These are phyloP conservation scores for Drosophila sordidapex DNA, from an alignment of 2,888 invertebrate genomes.

Conservation along the genomic window DNA sequence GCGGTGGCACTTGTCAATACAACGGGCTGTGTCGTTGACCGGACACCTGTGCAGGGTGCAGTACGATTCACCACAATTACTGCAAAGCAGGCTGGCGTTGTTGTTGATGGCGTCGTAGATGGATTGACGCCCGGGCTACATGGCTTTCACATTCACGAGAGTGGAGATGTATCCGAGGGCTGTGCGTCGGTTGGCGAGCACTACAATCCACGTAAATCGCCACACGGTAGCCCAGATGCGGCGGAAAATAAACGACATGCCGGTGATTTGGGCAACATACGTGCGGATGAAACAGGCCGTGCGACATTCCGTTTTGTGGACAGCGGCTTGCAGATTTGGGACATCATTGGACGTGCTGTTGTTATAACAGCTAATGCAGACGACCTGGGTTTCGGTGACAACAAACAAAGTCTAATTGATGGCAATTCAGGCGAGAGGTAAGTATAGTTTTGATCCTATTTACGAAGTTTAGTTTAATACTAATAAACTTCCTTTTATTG, in stretches of 20 bases:
- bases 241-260: conserved; percentile 85
- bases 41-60: conserved; percentile 88
- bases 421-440: conserved; percentile 89
- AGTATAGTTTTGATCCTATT: neutral
- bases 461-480: neutral
- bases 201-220: conserved; percentile 86
- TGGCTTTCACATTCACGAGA: conserved; percentile 88
- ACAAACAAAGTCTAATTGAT: conserved; percentile 86
- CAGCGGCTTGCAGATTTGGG: conserved; percentile 88
- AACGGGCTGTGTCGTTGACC: conserved; percentile 78
- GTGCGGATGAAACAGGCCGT: conserved; percentile 87
- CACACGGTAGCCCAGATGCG: conserved; percentile 86
- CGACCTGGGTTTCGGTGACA: conserved; percentile 87
- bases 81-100: conserved; percentile 85
- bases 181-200: conserved; percentile 87
- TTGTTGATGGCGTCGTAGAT: conserved; percentile 94
- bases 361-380: conserved; percentile 89
- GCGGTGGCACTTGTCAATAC: conserved; percentile 91
- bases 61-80: conserved; percentile 88
- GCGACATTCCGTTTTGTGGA: conserved; percentile 89
- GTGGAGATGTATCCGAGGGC: conserved; percentile 89
- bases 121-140: conserved; percentile 88
- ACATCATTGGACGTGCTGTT: conserved; percentile 92
- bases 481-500: neutral
- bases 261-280: conserved; percentile 89